phyloP scores from a whole-genome alignment of 2,888 invertebrate species.

The Kryphioiulus occultus region DNA sequence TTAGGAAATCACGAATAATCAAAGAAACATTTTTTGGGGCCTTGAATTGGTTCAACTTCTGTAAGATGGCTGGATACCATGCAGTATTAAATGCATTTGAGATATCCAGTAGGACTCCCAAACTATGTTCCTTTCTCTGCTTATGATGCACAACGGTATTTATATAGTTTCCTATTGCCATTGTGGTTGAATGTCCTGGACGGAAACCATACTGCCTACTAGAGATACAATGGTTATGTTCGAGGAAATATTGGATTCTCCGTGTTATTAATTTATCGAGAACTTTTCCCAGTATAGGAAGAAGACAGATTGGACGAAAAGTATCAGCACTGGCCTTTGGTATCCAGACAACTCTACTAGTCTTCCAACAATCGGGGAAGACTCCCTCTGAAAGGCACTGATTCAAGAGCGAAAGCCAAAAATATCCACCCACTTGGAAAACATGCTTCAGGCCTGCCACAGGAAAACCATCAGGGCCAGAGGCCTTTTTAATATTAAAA shows the following conservation, averaged over 20 bases:
- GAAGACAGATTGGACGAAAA: not conserved
- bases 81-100: not conserved
- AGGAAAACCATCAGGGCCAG: not conserved
- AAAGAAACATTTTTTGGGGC: not conserved
- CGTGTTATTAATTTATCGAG: not conserved
- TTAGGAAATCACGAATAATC: not conserved
- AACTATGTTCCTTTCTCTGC: not conserved
- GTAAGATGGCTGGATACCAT: not conserved
- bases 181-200: not conserved
- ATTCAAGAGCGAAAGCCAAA: not conserved
- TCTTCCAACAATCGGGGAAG: not conserved
- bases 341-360: not conserved
- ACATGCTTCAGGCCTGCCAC: not conserved
- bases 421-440: not conserved
- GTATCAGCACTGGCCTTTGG: not conserved
- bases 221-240: not conserved
- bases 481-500: not conserved
- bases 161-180: not conserved
- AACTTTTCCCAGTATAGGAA: slow-evolving; percentile 9
- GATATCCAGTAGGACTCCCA: not conserved
- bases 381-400: not conserved
- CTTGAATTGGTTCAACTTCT: not conserved
- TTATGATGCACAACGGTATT: not conserved
- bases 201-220: not conserved
- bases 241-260: not conserved